Base-by-base conservation (phyloP, 1,140 invertebrate species). In the Onthophagus taurus region DNA sequence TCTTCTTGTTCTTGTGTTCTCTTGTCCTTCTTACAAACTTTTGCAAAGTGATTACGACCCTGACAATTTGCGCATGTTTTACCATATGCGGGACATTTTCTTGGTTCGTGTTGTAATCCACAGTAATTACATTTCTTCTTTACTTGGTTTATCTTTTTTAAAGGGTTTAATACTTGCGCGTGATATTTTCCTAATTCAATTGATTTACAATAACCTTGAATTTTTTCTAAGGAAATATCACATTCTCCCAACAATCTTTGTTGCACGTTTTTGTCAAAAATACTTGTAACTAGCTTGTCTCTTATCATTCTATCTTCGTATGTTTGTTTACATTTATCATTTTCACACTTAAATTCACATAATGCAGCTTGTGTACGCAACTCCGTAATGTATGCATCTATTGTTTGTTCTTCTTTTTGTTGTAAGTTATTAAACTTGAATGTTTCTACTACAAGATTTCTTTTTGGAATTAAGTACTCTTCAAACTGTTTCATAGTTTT, bases 271-370 rank as follows among this genome's bases (percentile, higher is more conserved):
- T 42, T 23, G 29, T 42, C 39, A 13, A 8, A 42, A 16, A 31
- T 18, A 9, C 39, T 29, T 14, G 31, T 42, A 4, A 42, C 29
- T 30, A 42, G 9, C 20, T 29, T 42, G 24, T 31, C 39, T 29
- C 18, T 24, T 4, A 42, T 31, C 19, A 41, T 23, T 14, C 17
- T 26, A 8, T 42, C 12, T 42, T 29, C 29, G 12, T 23, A 16
- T 3, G 14, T 16, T 30, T 33, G 12, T 33, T 33, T 12, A 16
- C 31, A 33, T 2, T 33, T n/a, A n/a, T n/a, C n/a, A n/a, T n/a
- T 33, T 33, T 12, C 9, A 13, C 31, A 33, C 8, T 12, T 12
- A 42, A 30, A 42, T 42, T 42, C 26, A 42, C 39, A 42, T 13
- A 29, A 16, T 13, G 24, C 5, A 16, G 39, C 39, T 17, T 30